Evolutionary conservation across 1,140 invertebrate species (phyloP).

Genomic region (Cataglyphis hispanica): DNA sequence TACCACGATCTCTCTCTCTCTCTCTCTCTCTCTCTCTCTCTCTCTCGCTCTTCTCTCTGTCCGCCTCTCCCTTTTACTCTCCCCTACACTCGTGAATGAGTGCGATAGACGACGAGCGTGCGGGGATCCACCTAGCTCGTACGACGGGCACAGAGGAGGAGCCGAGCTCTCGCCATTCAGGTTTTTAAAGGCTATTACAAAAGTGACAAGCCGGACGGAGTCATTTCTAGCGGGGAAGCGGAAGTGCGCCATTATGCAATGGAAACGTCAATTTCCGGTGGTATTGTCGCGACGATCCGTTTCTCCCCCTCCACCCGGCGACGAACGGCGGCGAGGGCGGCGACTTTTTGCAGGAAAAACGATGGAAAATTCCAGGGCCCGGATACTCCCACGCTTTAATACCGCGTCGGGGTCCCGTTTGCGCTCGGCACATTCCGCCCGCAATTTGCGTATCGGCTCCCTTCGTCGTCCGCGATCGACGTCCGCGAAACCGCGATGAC

Average conservation of each 20-base stretch:
- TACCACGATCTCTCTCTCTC: not conserved
- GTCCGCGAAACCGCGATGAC: constrained; percentile 53
- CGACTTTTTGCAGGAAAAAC: constrained; percentile 58
- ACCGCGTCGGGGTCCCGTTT: constrained; percentile 11
- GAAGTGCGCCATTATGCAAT: constrained; percentile 80
- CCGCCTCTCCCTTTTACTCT: not conserved
- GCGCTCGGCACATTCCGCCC: constrained; percentile 28
- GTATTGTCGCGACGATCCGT: constrained; percentile 75
- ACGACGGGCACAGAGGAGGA: not conserved
- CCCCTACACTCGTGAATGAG: constrained; percentile 2
- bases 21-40: not conserved
- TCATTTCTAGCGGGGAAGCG: constrained; percentile 79
- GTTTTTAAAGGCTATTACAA: constrained; percentile 78
- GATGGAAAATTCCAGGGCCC: constrained; percentile 52
- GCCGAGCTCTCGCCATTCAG: constrained; percentile 71
- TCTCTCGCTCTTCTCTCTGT: not conserved
- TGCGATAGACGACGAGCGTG: constrained; percentile 39
- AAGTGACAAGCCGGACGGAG: constrained; percentile 78
- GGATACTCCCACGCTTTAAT: constrained; percentile 63
- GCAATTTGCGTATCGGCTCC: constrained; percentile 49
- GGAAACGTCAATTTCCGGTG: constrained; percentile 81
- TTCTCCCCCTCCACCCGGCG: constrained; percentile 60
- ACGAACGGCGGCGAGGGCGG: not conserved
- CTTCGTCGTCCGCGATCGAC: constrained; percentile 21
- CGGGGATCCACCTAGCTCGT: constrained; percentile 59